phyloP scores from a whole-genome alignment of 2,888 invertebrate species.

The Clepsis dumicolana region DNA sequence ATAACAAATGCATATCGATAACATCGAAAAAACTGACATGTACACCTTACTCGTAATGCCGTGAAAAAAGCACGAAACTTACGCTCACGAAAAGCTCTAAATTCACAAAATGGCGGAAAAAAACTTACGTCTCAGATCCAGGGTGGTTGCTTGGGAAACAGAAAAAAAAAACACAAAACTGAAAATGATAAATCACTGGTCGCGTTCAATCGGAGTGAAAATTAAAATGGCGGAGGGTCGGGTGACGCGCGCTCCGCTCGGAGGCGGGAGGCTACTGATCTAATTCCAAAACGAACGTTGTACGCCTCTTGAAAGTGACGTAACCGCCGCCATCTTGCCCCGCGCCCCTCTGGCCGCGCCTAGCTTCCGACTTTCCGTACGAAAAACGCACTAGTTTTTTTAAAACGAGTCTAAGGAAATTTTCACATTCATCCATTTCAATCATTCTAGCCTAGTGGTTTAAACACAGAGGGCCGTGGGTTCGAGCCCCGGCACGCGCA shows the following conservation, averaged over 20 bases:
- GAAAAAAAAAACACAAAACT: constrained; percentile 55
- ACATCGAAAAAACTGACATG: constrained; percentile 10
- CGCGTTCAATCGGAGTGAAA: constrained; percentile 54
- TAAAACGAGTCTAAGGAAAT: constrained; percentile 64
- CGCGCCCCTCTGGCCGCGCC: constrained; percentile 66
- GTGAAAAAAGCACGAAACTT: constrained; percentile 50
- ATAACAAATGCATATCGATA: constrained; percentile 8
- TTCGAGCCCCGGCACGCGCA: no score
- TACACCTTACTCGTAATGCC: constrained; percentile 2
- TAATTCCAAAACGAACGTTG: constrained; percentile 71
- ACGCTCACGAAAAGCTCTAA: constrained; percentile 59
- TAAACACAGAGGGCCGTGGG: no score
- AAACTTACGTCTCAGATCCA: constrained; percentile 68
- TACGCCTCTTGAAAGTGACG: constrained; percentile 81
- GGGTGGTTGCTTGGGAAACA: constrained; percentile 45
- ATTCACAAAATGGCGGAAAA: constrained; percentile 57
- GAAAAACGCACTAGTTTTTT: constrained; percentile 73
- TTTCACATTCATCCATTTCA: not conserved
- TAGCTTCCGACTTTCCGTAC: constrained; percentile 61
- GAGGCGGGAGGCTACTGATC: constrained; percentile 78
- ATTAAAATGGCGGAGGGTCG: constrained; percentile 46
- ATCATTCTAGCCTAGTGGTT: no score
- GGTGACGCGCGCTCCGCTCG: constrained; percentile 57
- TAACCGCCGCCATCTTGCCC: constrained; percentile 80
- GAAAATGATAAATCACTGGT: constrained; percentile 56